A percentile compares a stretch with the other conserved stretches of the same genome.
phyloP scores from a whole-genome alignment of 2,888 invertebrate species.

The Metalampra italica region DNA sequence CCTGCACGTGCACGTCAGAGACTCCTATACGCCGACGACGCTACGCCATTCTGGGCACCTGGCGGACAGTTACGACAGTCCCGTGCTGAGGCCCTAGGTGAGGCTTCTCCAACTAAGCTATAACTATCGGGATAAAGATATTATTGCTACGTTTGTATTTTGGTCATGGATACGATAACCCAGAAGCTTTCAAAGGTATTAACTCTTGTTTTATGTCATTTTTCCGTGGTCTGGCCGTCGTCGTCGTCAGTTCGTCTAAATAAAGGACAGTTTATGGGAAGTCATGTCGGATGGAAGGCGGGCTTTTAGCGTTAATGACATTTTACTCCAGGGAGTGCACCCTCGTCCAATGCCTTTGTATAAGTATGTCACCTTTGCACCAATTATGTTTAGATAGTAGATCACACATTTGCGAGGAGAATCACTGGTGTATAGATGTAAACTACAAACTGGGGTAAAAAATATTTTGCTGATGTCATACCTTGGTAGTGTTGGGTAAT shows the following conservation, averaged over 20 bases:
- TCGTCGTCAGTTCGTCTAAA: slow-evolving; percentile 5
- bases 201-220: background rate
- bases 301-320: slow-evolving; percentile 18
- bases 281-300: slow-evolving; percentile 5
- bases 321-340: background rate
- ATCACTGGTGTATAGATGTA: background rate
- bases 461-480: slow-evolving; percentile 50
- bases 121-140: background rate
- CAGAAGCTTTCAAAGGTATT: slow-evolving; percentile 5
- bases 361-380: too few species aligned
- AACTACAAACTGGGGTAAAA: background rate
- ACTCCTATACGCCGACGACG: too few species aligned
- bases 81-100: too few species aligned
- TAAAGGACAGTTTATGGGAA: slow-evolving; percentile 11
- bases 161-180: background rate
- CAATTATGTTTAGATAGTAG: background rate
- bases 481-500: slow-evolving; percentile 37
- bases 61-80: too few species aligned
- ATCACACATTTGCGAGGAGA: too few species aligned
- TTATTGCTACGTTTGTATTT: background rate
- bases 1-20: too few species aligned
- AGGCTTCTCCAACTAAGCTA: too few species aligned
- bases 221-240: slow-evolving; percentile 2
- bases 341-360: background rate
- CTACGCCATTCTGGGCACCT: too few species aligned